These are phyloP conservation scores for Atherix ibis DNA, from an alignment of 2,888 invertebrate genomes.

Conservation along the genomic window DNA sequence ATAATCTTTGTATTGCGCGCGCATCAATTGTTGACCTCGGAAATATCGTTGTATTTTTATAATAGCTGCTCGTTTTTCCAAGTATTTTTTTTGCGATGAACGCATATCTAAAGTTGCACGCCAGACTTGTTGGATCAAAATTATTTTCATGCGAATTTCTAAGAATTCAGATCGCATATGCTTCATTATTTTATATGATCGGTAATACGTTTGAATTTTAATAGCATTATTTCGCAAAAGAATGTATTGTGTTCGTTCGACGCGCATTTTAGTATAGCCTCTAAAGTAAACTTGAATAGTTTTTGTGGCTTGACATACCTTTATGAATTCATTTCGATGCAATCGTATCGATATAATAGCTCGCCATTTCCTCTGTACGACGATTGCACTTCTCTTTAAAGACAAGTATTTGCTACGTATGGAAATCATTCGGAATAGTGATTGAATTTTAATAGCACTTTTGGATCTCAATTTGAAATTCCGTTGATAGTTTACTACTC, in stretches of 20 bases:
- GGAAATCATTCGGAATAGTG: slow-evolving; percentile 15
- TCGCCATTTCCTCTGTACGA: slow-evolving; percentile 22
- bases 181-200: background rate
- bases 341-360: slow-evolving; percentile 6
- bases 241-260: slow-evolving; percentile 3
- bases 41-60: slow-evolving; percentile 16
- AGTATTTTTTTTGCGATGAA: slow-evolving; percentile 11
- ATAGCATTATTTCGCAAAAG: background rate
- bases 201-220: background rate
- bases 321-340: slow-evolving; percentile 17
- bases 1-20: slow-evolving; percentile 12
- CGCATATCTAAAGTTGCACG: background rate
- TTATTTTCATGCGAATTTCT: background rate
- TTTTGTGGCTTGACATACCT: slow-evolving; percentile 11
- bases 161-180: background rate
- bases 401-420: slow-evolving; percentile 11
- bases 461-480: slow-evolving; percentile 11
- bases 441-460: slow-evolving; percentile 22
- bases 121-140: background rate
- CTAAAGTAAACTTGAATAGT: slow-evolving; percentile 18
- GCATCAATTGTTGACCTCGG: slow-evolving; percentile 16
- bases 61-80: slow-evolving; percentile 11
- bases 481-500: slow-evolving; percentile 10
- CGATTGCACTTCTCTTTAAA: slow-evolving; percentile 13
- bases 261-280: slow-evolving; percentile 17